These are phyloP conservation scores for Halocaridina rubra DNA, from an alignment of 2,888 invertebrate genomes.

Conservation along the genomic window DNA sequence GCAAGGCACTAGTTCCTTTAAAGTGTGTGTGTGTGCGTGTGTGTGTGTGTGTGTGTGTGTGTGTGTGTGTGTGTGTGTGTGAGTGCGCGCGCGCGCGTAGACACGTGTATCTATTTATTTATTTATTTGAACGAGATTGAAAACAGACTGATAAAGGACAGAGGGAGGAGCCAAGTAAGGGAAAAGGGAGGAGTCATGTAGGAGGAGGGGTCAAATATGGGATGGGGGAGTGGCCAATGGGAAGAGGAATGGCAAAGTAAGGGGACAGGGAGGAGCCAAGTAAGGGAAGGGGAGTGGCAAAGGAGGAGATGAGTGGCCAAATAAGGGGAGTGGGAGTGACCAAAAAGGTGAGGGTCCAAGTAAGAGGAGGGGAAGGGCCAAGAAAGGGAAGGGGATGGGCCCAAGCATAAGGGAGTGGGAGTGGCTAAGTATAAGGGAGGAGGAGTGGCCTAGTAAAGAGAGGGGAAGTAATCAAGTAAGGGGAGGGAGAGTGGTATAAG, in stretches of 20 bases:
- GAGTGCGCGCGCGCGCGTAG: background rate
- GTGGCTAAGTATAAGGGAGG: background rate
- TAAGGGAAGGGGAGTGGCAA: background rate
- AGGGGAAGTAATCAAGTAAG: too few species aligned
- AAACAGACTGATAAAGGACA: background rate
- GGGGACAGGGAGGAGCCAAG: background rate
- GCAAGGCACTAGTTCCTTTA: too few species aligned
- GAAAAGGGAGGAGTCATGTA: too few species aligned
- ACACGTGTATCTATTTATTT: background rate
- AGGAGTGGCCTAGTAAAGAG: background rate
- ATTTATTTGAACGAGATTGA: background rate
- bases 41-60: constrained; percentile 23
- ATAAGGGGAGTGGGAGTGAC: too few species aligned
- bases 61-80: background rate
- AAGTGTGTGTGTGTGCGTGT: constrained; percentile 24
- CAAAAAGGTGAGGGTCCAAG: background rate
- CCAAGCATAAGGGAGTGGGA: background rate
- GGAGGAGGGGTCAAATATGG: background rate
- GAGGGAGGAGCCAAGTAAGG: too few species aligned
- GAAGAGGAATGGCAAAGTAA: background rate
- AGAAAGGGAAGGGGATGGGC: background rate
- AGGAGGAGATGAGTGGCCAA: too few species aligned
- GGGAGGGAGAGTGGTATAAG: too few species aligned
- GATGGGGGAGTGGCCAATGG: background rate
- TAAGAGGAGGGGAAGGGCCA: background rate